Evolutionary conservation across 2,797 vertebrate species (phyloP).

Genomic region (Eupleurogrammus muticus): DNA sequence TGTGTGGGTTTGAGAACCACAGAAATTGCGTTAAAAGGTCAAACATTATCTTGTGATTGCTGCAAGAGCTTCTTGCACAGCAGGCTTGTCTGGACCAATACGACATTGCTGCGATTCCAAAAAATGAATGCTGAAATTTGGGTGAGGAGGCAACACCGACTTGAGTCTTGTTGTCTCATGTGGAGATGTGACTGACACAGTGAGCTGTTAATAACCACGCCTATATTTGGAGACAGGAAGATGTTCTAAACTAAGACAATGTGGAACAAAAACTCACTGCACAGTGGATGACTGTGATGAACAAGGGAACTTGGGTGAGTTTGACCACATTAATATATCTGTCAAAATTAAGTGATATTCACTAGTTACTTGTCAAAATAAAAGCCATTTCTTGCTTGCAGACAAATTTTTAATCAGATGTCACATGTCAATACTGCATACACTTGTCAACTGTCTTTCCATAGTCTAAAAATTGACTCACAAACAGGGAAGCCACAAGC

Average conservation of each 20-base stretch:
- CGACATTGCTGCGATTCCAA: slow-evolving; percentile 17
- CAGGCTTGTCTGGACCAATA: slow-evolving; percentile 36
- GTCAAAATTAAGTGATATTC: background rate
- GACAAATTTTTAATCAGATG: slow-evolving; percentile 5
- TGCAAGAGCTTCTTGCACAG: slow-evolving; percentile 30
- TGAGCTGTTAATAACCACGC: slow-evolving; percentile 20
- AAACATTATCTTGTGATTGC: slow-evolving; percentile 31
- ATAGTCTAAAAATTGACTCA: slow-evolving; percentile 34
- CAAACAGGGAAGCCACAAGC: slow-evolving; percentile 28
- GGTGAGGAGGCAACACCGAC: background rate
- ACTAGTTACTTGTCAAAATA: background rate
- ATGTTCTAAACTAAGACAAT: slow-evolving; percentile 23
- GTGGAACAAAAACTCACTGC: slow-evolving; percentile 20
- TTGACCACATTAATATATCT: background rate
- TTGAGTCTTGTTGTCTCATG: background rate
- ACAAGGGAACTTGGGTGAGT: slow-evolving; percentile 13
- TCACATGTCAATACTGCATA: slow-evolving; percentile 24
- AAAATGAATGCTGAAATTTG: slow-evolving; percentile 17
- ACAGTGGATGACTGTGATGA: slow-evolving; percentile 16
- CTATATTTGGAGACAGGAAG: slow-evolving; percentile 41
- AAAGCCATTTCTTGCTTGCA: slow-evolving; percentile 16
- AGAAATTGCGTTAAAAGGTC: slow-evolving; percentile 27
- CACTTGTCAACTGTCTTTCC: slow-evolving; percentile 24
- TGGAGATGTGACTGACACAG: background rate
- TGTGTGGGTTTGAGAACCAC: background rate